Evolutionary conservation across 1,140 invertebrate species (phyloP).

Genomic region (Drosophila oshimai): DNA sequence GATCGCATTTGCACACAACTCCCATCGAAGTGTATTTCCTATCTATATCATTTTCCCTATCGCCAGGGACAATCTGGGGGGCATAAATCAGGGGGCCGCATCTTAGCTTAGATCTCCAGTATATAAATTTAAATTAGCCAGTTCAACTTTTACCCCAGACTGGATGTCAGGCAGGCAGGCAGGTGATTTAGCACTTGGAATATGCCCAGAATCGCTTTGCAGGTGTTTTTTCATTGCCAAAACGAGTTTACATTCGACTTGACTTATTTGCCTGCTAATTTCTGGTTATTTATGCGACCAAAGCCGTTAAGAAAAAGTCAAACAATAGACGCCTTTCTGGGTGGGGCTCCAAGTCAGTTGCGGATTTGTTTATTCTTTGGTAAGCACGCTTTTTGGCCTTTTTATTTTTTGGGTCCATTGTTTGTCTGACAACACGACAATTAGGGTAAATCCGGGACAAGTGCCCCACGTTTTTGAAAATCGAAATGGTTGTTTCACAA

Average conservation of each 20-base stretch:
- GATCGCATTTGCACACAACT: slow-evolving; percentile 60
- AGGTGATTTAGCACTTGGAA: slow-evolving; percentile 68
- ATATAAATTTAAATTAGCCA: slow-evolving; percentile 74
- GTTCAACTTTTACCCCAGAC: slow-evolving; percentile 55
- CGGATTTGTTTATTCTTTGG: slow-evolving; percentile 30
- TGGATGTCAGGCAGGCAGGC: not conserved
- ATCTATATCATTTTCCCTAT: slow-evolving; percentile 61
- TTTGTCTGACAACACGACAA: slow-evolving; percentile 73
- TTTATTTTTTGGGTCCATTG: slow-evolving; percentile 47
- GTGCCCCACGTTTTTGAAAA: too few relatives aligned
- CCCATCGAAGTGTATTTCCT: slow-evolving; percentile 37
- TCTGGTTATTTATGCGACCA: slow-evolving; percentile 67
- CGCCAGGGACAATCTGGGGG: slow-evolving; percentile 54
- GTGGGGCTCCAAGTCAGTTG: slow-evolving; percentile 10
- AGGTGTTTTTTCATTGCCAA: slow-evolving; percentile 69
- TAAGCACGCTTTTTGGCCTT: slow-evolving; percentile 7
- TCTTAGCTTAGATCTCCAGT: slow-evolving; percentile 57
- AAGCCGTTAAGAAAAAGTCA: slow-evolving; percentile 27
- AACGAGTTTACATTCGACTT: slow-evolving; percentile 64
- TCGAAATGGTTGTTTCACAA: too few relatives aligned
- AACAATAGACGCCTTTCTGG: slow-evolving; percentile 60
- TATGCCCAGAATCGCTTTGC: slow-evolving; percentile 39
- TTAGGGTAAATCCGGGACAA: too few relatives aligned
- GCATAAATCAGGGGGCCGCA: slow-evolving; percentile 60
- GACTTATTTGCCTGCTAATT: slow-evolving; percentile 73